A percentile compares a stretch with the other conserved stretches of the same genome.
Conservation (phyloP, 2,888 invertebrate genomes). For the Nephrotoma appendiculata region DNA sequence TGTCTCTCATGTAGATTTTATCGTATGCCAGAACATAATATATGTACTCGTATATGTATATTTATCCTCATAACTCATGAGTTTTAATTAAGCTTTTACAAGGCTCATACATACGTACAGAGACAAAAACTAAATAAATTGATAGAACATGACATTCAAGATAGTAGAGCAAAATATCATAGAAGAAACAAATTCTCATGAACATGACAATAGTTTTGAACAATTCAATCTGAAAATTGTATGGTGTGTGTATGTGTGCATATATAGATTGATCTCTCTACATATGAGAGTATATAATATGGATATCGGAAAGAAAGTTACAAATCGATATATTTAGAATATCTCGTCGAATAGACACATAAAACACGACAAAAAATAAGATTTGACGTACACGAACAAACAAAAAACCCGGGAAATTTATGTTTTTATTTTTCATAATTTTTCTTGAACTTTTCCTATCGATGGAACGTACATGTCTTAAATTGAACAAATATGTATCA, state of each 20-base stretch:
- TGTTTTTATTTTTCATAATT: not conserved
- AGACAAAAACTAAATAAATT: not conserved
- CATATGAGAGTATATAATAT: not conserved
- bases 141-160: not conserved
- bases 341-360: not conserved
- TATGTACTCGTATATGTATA: not conserved
- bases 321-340: not conserved
- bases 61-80: not conserved
- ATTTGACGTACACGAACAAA: not conserved
- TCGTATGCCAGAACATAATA: not conserved
- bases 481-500: not conserved
- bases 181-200: not conserved
- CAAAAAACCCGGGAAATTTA: not conserved
- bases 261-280: not conserved
- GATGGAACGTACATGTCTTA: not conserved
- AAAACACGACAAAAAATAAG: not conserved
- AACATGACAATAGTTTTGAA: not conserved
- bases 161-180: not conserved
- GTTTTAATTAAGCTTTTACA: not conserved
- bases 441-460: not conserved
- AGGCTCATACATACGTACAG: not conserved
- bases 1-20: not conserved
- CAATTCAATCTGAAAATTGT: not conserved
- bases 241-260: not conserved
- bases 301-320: not conserved